Evolutionary conservation across 2,797 vertebrate species (phyloP).

Genomic region (Nannoperca obscura): DNA sequence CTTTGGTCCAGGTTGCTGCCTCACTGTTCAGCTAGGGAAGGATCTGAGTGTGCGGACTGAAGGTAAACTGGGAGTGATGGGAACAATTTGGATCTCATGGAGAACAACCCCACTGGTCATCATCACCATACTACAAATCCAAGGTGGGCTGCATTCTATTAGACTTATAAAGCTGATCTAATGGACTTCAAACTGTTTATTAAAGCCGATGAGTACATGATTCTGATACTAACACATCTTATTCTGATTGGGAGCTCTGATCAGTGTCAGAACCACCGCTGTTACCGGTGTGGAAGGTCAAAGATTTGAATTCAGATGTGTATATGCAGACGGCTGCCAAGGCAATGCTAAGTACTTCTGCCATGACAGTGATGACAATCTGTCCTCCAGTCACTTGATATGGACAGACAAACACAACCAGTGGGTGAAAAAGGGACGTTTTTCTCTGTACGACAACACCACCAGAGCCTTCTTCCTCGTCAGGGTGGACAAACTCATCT

Average conservation of each 20-base stretch:
- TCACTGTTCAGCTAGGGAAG: background rate
- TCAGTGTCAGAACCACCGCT: conserved; percentile 1
- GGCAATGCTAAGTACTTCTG: conserved; percentile 54
- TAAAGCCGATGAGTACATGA: background rate
- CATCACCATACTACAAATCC: conserved; percentile 50
- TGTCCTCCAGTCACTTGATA: conserved; percentile 1
- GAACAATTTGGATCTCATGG: conserved; percentile 35
- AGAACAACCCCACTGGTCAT: conserved; percentile 30
- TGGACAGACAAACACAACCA: conserved; percentile 13
- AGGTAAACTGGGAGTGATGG: conserved; percentile 46
- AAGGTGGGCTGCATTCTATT: conserved; percentile 50
- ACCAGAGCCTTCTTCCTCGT: conserved; percentile 49
- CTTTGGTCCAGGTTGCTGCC: background rate
- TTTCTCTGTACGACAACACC: conserved; percentile 71
- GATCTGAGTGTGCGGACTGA: conserved; percentile 15
- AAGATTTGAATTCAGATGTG: conserved; percentile 45
- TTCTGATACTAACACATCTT: conserved; percentile 10
- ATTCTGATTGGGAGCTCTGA: conserved; percentile 47
- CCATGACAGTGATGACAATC: background rate
- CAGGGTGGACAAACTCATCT: conserved; percentile 26
- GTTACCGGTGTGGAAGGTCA: conserved; percentile 51
- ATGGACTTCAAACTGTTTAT: background rate
- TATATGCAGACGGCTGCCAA: conserved; percentile 25
- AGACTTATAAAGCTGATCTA: background rate
- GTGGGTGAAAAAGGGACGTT: conserved; percentile 39